A percentile compares a stretch with the other conserved stretches of the same genome.
These are phyloP conservation scores for Carettochelys insculpta DNA, from an alignment of 2,113 vertebrate genomes.

Conservation along the genomic window DNA sequence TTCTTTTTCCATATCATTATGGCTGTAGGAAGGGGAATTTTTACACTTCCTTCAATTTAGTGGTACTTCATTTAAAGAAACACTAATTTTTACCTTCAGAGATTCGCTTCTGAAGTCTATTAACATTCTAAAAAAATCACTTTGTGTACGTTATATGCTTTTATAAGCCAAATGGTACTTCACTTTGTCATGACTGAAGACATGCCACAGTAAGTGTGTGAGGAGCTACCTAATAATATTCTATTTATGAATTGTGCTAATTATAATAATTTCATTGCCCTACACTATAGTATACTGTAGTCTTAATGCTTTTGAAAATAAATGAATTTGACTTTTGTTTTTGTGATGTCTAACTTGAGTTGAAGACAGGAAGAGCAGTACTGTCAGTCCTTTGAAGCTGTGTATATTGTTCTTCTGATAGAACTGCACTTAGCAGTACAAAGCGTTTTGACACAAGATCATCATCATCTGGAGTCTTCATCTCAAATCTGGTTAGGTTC, in stretches of 20 bases:
- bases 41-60: background rate
- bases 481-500: background rate
- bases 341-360: background rate
- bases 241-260: background rate
- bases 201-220: background rate
- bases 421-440: background rate
- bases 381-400: background rate
- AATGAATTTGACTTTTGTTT: background rate
- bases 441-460: background rate
- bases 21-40: background rate
- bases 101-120: background rate
- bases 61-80: background rate
- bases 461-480: background rate
- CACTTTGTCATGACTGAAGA: background rate
- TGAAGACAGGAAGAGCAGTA: background rate
- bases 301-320: background rate
- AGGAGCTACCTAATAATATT: background rate
- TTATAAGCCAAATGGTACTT: background rate
- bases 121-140: background rate
- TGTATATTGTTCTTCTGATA: accelerated
- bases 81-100: background rate
- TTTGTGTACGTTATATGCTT: background rate
- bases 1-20: background rate
- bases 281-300: accelerated
- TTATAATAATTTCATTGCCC: background rate